Evolutionary conservation across 2,113 vertebrate genomes (phyloP).

Genomic region (Dendrocopos noguchii): DNA sequence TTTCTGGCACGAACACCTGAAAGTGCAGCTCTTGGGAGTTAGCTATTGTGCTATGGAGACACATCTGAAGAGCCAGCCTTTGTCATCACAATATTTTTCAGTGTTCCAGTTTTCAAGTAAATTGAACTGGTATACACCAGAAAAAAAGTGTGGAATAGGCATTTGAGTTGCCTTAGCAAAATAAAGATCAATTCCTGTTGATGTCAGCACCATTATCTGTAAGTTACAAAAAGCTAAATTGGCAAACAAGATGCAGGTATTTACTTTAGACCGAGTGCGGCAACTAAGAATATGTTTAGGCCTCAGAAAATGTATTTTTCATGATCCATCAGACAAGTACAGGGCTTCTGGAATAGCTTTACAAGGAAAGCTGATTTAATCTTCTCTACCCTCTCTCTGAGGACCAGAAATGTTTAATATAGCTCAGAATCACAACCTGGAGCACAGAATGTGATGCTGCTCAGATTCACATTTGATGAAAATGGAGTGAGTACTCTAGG

Average conservation of each 20-base stretch:
- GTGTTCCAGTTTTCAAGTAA: slow-evolving; percentile 1
- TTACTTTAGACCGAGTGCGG: neutral
- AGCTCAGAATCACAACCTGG: neutral
- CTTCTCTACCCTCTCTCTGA: neutral
- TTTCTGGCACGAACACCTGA: neutral
- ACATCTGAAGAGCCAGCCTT: neutral
- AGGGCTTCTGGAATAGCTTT: neutral
- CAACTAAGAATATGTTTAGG: neutral
- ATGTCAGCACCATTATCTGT: neutral
- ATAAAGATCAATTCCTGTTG: neutral
- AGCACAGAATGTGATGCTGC: neutral
- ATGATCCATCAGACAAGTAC: neutral
- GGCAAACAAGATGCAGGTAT: neutral
- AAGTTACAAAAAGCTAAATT: neutral
- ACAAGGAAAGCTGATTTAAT: neutral
- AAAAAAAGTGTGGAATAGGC: neutral
- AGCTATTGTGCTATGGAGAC: neutral
- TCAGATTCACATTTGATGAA: neutral
- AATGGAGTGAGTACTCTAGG: neutral
- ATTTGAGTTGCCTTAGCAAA: neutral
- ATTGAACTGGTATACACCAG: neutral
- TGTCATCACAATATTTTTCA: neutral
- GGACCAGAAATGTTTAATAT: neutral
- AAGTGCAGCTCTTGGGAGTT: neutral
- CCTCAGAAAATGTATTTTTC: neutral